Conservation (phyloP, 2,888 invertebrate species). For the Coenonympha glycerion region DNA sequence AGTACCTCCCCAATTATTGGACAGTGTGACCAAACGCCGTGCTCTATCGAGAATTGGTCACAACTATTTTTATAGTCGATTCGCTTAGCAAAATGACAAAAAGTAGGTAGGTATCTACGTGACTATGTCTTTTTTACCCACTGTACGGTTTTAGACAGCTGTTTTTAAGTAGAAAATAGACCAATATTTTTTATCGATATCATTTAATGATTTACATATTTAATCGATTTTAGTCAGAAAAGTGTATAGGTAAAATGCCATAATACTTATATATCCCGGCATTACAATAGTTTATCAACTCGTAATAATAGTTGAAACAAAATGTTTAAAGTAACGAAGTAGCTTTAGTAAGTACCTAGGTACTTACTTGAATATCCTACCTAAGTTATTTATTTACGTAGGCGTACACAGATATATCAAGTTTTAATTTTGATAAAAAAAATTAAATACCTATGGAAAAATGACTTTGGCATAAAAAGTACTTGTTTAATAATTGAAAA, state of each 20-base stretch:
- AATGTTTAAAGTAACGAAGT: neutral
- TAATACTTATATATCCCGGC: too few relatives aligned
- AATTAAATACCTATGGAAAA: too few relatives aligned
- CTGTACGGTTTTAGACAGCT: neutral
- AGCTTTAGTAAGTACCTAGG: neutral
- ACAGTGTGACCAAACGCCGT: conserved; percentile 30
- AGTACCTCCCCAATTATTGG: conserved; percentile 22
- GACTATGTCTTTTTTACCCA: conserved; percentile 8
- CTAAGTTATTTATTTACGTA: too few relatives aligned
- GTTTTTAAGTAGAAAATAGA: neutral
- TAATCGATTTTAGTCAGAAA: too few relatives aligned
- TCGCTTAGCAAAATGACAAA: conserved; percentile 8
- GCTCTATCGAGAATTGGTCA: conserved; percentile 31
- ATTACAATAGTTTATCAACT: too few relatives aligned
- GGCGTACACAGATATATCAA: too few relatives aligned
- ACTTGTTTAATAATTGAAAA: too few relatives aligned
- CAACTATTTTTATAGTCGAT: conserved; percentile 2
- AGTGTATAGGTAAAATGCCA: too few relatives aligned
- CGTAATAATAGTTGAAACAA: too few relatives aligned
- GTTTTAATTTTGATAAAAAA: too few relatives aligned
- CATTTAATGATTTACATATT: neutral
- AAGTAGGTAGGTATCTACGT: neutral
- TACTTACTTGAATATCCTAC: neutral
- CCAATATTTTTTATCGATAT: neutral
- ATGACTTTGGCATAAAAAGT: too few relatives aligned